Conservation (phyloP, 2,113 vertebrate genomes). For the Fulmarus glacialis region DNA sequence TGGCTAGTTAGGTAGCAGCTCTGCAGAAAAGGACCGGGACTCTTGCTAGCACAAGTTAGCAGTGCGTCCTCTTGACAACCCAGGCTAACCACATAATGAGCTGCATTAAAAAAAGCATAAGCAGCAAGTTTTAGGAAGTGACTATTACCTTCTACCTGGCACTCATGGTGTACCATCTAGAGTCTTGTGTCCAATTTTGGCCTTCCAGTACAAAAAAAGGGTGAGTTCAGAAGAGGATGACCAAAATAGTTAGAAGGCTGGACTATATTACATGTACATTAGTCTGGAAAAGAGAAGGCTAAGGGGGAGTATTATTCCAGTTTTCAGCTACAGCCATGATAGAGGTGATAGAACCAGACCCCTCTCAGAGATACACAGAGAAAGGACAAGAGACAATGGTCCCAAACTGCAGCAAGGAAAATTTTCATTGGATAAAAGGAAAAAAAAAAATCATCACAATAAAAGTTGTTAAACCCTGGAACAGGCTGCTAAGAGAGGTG, state of each 20-base stretch:
- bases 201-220: background rate
- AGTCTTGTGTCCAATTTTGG: background rate
- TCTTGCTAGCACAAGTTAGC: background rate
- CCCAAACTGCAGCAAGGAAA: background rate
- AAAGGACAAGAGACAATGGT: background rate
- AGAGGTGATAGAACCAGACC: background rate
- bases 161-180: background rate
- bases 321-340: background rate
- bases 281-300: background rate
- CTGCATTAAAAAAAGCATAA: background rate
- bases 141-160: background rate
- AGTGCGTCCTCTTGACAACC: background rate
- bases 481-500: background rate
- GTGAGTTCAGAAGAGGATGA: background rate
- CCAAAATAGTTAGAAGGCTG: background rate
- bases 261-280: background rate
- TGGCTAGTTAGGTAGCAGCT: accelerated
- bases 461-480: background rate
- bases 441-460: accelerated
- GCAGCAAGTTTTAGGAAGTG: background rate
- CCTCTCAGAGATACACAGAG: background rate
- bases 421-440: background rate
- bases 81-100: accelerated
- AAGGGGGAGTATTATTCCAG: background rate
- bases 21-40: background rate